Conservation (phyloP, 2,797 vertebrate species). For the Falco rusticolus region DNA sequence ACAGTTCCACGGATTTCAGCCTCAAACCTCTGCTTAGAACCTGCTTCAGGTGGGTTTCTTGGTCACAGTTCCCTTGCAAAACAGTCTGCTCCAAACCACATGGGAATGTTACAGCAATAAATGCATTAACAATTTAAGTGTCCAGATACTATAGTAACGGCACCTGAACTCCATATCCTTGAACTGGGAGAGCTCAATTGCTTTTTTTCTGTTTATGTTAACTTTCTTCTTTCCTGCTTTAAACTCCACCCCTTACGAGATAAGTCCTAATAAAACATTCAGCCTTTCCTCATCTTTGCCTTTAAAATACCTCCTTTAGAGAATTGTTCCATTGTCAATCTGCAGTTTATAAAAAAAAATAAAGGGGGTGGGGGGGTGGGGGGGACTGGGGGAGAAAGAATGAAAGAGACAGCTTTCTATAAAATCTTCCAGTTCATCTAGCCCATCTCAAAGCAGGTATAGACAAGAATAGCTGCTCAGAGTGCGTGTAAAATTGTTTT, state of each 20-base stretch:
- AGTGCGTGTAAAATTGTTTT: constrained; percentile 52
- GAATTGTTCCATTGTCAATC: background rate
- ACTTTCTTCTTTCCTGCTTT: background rate
- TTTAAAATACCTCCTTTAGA: background rate
- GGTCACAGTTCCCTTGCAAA: background rate
- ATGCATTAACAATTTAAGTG: background rate
- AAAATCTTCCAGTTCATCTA: constrained; percentile 34
- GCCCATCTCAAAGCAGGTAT: constrained; percentile 36
- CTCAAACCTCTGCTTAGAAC: background rate
- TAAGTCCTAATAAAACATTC: background rate
- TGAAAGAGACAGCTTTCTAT: background rate
- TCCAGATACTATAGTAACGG: background rate
- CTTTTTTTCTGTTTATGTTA: background rate
- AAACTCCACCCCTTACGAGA: background rate
- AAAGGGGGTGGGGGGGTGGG: no score
- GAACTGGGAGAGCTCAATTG: background rate
- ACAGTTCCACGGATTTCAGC: background rate
- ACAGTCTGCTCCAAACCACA: background rate
- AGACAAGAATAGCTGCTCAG: constrained; percentile 42
- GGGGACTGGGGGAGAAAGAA: background rate
- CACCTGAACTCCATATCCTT: background rate
- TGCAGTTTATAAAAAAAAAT: background rate
- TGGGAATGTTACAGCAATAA: background rate
- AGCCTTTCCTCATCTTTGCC: background rate
- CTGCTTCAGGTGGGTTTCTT: background rate